These are phyloP conservation scores for Plagodis dolabraria DNA, from an alignment of 2,888 invertebrate species.

Conservation along the genomic window DNA sequence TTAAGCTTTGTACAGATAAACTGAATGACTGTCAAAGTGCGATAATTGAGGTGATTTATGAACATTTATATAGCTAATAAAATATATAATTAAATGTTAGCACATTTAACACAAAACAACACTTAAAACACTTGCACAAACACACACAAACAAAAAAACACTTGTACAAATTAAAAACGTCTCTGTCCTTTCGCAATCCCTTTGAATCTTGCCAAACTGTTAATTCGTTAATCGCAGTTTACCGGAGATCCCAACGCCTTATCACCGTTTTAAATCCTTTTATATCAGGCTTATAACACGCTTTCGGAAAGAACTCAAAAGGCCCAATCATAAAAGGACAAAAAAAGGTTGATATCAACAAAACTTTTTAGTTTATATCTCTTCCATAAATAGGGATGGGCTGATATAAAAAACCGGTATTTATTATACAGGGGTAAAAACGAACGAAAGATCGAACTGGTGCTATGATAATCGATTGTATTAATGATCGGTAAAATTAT, in stretches of 20 bases:
- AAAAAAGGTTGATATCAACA: slow-evolving; percentile 1
- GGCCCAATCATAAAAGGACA: neutral
- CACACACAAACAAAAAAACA: no score
- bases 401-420: slow-evolving; percentile 6
- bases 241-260: slow-evolving; percentile 1
- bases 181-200: neutral
- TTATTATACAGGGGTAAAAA: slow-evolving; percentile 6
- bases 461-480: slow-evolving; percentile 8
- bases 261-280: neutral
- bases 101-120: no score
- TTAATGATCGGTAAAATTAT: neutral
- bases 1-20: no score
- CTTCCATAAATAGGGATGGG: neutral
- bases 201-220: neutral
- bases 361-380: neutral
- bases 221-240: neutral
- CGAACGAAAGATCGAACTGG: neutral
- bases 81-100: neutral
- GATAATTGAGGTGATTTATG: no score
- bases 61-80: no score
- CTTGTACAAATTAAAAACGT: neutral
- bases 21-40: no score
- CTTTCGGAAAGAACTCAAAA: neutral
- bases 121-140: neutral
- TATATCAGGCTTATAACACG: slow-evolving; percentile 3